Evolutionary conservation across 1,140 invertebrate genomes (phyloP).

Genomic region (Bombus waltoni): DNA sequence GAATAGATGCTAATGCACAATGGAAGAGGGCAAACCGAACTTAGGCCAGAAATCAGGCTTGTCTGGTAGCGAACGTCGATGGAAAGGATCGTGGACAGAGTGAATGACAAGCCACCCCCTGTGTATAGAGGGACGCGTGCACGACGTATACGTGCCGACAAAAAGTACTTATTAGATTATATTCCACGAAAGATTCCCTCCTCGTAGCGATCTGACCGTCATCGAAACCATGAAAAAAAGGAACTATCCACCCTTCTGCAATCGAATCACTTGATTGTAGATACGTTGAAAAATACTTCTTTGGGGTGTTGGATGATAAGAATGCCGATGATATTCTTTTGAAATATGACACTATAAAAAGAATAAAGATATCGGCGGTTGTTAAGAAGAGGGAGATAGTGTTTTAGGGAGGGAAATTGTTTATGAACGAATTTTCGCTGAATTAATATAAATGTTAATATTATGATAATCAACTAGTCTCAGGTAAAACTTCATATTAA

Average conservation of each 20-base stretch:
- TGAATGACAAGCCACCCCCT: conserved; percentile 53
- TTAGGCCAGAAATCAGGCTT: conserved; percentile 71
- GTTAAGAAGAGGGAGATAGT: not conserved
- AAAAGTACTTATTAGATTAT: conserved; percentile 83
- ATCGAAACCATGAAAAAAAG: conserved; percentile 20
- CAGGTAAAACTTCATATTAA: too few relatives aligned
- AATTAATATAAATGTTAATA: not conserved
- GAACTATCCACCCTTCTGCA: conserved; percentile 21
- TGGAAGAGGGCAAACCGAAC: conserved; percentile 71
- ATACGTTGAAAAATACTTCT: conserved; percentile 43
- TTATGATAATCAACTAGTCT: not conserved
- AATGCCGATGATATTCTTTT: conserved; percentile 1
- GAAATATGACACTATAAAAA: conserved; percentile 23
- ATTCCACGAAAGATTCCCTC: conserved; percentile 56
- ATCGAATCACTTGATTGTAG: conserved; percentile 34
- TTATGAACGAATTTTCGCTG: not conserved
- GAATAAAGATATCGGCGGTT: not conserved
- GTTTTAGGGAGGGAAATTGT: not conserved
- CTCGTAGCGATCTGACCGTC: conserved; percentile 1
- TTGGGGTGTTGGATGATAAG: conserved; percentile 18
- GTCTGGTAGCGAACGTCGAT: conserved; percentile 35
- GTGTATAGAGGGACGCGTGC: conserved; percentile 73
- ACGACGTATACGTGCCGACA: conserved; percentile 72
- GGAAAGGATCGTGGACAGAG: conserved; percentile 37
- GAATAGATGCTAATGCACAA: conserved; percentile 84